These are phyloP conservation scores for Petrolisthes cinctipes DNA, from an alignment of 2,888 invertebrate genomes.

Conservation along the genomic window DNA sequence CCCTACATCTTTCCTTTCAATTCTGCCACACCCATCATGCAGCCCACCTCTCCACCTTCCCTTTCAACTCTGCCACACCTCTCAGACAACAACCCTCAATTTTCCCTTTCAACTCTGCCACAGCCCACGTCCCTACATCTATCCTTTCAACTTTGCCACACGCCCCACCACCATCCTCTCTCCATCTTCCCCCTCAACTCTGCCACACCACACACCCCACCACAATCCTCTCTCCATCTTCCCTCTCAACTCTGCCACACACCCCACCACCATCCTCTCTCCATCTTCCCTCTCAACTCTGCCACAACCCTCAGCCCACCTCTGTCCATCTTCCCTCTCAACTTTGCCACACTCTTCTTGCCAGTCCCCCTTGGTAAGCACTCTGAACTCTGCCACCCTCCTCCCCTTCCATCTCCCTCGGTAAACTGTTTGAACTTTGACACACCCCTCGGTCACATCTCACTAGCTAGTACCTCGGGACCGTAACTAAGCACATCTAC, in stretches of 20 bases:
- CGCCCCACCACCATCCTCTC: not conserved
- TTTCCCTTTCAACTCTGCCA: not conserved
- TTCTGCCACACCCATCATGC: not conserved
- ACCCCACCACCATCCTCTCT: slow-evolving; percentile 3
- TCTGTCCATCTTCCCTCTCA: not conserved
- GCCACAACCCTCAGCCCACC: not conserved
- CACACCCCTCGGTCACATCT: too few relatives aligned
- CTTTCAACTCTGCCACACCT: not conserved
- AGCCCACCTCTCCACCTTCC: not conserved
- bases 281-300: not conserved
- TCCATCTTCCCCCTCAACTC: not conserved
- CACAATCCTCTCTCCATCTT: not conserved
- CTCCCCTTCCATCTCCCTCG: too few relatives aligned
- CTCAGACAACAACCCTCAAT: not conserved
- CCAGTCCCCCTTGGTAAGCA: too few relatives aligned
- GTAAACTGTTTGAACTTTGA: too few relatives aligned
- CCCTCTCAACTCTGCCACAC: not conserved
- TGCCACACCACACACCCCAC: not conserved
- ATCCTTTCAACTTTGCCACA: not conserved
- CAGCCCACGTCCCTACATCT: too few relatives aligned
- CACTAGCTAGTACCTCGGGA: too few relatives aligned
- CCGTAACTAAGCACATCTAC: too few relatives aligned
- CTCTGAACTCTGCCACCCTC: too few relatives aligned
- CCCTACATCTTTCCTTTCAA: not conserved
- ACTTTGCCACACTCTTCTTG: not conserved